phyloP scores from a whole-genome alignment of 2,797 vertebrate genomes.

The Oceanodroma leucorhoa region DNA sequence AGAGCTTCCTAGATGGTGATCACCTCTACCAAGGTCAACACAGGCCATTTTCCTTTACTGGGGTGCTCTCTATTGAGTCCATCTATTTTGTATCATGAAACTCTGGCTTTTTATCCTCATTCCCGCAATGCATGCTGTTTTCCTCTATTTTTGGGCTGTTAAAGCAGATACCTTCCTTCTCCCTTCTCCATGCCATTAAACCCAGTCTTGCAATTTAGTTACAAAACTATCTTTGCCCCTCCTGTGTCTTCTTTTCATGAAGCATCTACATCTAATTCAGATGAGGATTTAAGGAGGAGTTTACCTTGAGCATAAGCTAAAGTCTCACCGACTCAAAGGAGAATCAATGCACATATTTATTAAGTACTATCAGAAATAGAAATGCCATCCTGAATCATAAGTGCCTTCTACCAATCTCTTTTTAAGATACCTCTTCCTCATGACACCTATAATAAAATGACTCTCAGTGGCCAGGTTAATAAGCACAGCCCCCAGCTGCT shows the following conservation, averaged over 20 bases:
- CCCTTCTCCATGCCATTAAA: neutral
- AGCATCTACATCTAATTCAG: neutral
- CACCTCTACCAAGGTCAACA: neutral
- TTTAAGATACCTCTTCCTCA: neutral
- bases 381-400: neutral
- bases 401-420: neutral
- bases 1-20: neutral
- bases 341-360: neutral
- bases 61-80: neutral
- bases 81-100: neutral
- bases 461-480: neutral
- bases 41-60: neutral
- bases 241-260: neutral
- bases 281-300: neutral
- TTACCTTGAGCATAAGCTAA: neutral
- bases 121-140: neutral
- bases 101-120: neutral
- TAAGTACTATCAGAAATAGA: neutral
- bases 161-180: neutral
- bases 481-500: neutral
- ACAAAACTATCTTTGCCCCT: neutral
- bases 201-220: neutral
- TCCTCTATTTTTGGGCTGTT: neutral
- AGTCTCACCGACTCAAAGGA: neutral
- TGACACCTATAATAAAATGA: neutral